phyloP scores from a whole-genome alignment of 2,113 vertebrate species.

The Hepsetus odoe region DNA sequence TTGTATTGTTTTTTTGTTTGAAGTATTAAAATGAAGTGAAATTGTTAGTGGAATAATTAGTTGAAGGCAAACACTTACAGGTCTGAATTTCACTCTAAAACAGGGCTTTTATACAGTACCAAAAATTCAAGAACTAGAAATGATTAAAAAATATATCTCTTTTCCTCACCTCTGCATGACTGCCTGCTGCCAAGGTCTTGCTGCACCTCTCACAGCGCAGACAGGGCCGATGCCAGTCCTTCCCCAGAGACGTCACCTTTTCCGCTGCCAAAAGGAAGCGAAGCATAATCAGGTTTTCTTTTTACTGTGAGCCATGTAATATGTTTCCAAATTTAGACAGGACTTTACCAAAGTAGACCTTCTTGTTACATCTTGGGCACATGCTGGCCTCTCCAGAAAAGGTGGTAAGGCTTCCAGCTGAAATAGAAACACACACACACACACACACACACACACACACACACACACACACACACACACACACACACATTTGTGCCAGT shows the following conservation, averaged over 20 bases:
- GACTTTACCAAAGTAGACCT: constrained; percentile 93
- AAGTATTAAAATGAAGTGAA: too few relatives aligned
- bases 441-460: too few relatives aligned
- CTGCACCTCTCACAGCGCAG: constrained; percentile 93
- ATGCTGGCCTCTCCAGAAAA: constrained; percentile 94
- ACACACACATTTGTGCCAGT: neutral
- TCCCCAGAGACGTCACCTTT: constrained; percentile 97
- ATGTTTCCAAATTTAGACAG: neutral
- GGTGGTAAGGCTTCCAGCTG: constrained; percentile 91
- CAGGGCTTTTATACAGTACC: too few relatives aligned
- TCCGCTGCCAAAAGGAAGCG: constrained; percentile 76
- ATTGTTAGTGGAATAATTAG: too few relatives aligned
- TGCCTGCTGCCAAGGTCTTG: constrained; percentile 90
- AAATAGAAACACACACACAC: too few relatives aligned
- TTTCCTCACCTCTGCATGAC: constrained; percentile 89
- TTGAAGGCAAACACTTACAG: too few relatives aligned
- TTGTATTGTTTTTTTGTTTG: too few relatives aligned
- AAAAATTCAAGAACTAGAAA: too few relatives aligned
- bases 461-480: neutral
- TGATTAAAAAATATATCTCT: too few relatives aligned
- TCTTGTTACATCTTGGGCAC: constrained; percentile 92
- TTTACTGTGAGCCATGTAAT: neutral
- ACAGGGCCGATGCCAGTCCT: constrained; percentile 97
- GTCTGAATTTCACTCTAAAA: too few relatives aligned
- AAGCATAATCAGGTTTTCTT: neutral